A percentile compares a stretch with the other conserved stretches of the same genome.
Evolutionary conservation across 1,140 invertebrate genomes (phyloP).

Genomic region (Drosophila paulistorum): DNA sequence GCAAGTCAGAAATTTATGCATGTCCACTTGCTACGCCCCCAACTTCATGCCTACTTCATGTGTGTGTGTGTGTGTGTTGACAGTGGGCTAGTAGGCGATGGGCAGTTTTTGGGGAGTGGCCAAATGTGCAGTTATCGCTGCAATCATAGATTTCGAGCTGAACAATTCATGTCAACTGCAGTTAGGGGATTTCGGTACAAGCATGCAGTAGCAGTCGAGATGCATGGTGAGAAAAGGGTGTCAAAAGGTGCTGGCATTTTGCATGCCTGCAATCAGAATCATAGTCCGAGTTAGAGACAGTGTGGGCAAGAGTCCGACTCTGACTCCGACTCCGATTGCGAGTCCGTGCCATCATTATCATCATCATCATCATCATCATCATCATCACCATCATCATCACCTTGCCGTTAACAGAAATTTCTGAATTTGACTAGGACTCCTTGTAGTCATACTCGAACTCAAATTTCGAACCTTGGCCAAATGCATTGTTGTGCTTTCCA

Average conservation of each 20-base stretch:
- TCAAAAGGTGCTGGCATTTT: slow-evolving; percentile 70
- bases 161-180: slow-evolving; percentile 78
- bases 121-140: slow-evolving; percentile 67
- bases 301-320: neutral
- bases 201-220: slow-evolving; percentile 4
- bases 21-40: slow-evolving; percentile 51
- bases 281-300: slow-evolving; percentile 11
- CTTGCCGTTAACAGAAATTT: neutral
- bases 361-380: too few species aligned
- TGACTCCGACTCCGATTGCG: too few species aligned
- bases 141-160: slow-evolving; percentile 78
- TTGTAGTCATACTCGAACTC: neutral
- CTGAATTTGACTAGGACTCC: neutral
- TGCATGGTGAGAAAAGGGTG: neutral
- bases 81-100: neutral
- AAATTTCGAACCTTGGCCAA: slow-evolving; percentile 14
- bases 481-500: slow-evolving; percentile 29
- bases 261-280: slow-evolving; percentile 64
- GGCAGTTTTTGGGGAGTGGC: neutral
- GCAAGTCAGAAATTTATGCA: slow-evolving; percentile 64
- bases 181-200: slow-evolving; percentile 45
- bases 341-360: too few species aligned
- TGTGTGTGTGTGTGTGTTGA: slow-evolving; percentile 18
- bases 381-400: too few species aligned
- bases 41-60: neutral